Base-by-base conservation (phyloP, 2,797 vertebrate genomes). In the Sebastes reedi region DNA sequence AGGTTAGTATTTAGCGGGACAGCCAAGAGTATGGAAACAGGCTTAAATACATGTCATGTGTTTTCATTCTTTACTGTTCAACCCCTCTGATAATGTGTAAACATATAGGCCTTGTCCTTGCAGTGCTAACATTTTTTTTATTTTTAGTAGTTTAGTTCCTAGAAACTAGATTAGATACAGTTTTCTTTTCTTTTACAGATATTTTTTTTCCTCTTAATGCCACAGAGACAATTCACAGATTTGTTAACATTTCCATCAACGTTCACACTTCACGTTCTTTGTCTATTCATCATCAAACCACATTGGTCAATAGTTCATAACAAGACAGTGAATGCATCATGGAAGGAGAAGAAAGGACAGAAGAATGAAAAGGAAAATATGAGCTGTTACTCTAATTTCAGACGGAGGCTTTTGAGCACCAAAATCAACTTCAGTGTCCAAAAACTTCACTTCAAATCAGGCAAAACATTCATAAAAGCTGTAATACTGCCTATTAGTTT, bases 1-100 rank as follows among this genome's bases (percentile, higher is more conserved):
- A 93, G 83, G 92, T 94, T 93, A 91, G 92, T 85, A 84, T 75
- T 83, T 85, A 91, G 84, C 80, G 91, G 87, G 87, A 75, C 82
- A 93, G 94, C 93, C 94, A 94, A 87, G 88, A 91, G 88, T 93
- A 91, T 96, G 95, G 94, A 94, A 96, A 85, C 85, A 90, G 64
- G 36, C 16, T 65, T 22, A 22, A 68, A 70, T 64, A 56, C 74
- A 68, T 50, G 91, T 68, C 84, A 83, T 58, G 91, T 77, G 74
- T 83, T 86, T 79, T 78, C 34, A 84, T 66, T 82, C 25, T 71
- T 68, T 27, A 36, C 52, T 42, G 65, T 67, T 59, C 29, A 62
- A 62, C 67, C 69, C 58, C 3, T 2, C 2, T 10, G 50, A 18
- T 64, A 20, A 64, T 34, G 24, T 69, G 56, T 75, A 68, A 72